Evolutionary conservation across 2,888 invertebrate species (phyloP), one percentile per base, ranked within the genome.

Genomic region (Dione juno): DNA sequence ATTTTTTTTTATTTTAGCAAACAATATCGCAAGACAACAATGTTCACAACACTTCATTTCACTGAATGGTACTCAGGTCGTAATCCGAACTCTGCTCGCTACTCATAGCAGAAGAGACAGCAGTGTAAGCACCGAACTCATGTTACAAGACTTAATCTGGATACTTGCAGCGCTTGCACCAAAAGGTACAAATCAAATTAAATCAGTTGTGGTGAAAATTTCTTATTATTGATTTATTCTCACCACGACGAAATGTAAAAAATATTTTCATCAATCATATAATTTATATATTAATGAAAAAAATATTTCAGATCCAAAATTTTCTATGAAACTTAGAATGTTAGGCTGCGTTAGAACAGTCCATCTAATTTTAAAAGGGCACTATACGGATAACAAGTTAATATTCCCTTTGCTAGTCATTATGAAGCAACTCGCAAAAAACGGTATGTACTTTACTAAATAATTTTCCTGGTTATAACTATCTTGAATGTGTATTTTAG

Each of bases 301-400:
- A 19, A 3, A 28, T 35, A 35, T n/a, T 91, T 74, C 88, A 90
- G 94, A 94, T 90, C 85, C 93, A 67, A 96, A 95, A 86, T 96
- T 96, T 83, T 94, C 95, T 19, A 85, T 94, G 72, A 96, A 95
- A 89, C 94, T 95, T 21, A 93, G 95, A 79, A 90, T 94, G 82
- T 84, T 94, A 50, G 95, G 94, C 54, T 94, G 94, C 75, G 92
- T 94, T 1, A 94, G 94, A 82, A 92, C 94, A 76, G 94, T 95
- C 85, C 95, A 95, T 81, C 85, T 92, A n/a, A 89, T 95, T 74
- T 80, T 95, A 53, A 94, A 94, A 79, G 93, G 93, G 43, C 93
- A 95, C 79, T 94, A 93, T 78, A 95, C 94, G 65, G 94, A 95
- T 81, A 94, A 93, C 75, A 94, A 94, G 80, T 84, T 94, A 7